Evolutionary conservation across 2,888 invertebrate species (phyloP).

Genomic region (Physocephala rufipes): DNA sequence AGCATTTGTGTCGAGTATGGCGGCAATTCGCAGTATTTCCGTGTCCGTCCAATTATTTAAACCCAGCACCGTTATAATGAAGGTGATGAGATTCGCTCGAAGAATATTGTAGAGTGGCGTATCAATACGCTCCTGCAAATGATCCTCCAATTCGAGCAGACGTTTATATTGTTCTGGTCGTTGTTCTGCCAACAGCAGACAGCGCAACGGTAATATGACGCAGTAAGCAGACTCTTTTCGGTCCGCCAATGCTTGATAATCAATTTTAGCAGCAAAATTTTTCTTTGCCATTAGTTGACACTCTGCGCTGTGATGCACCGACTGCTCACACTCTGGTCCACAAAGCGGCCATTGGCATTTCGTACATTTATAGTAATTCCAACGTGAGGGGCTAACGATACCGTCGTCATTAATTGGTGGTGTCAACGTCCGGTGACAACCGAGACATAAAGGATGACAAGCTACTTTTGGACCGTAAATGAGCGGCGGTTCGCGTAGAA

Average conservation of each 20-base stretch:
- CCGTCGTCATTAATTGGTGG: constrained; percentile 47
- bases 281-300: constrained; percentile 71
- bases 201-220: constrained; percentile 74
- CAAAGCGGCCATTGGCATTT: constrained; percentile 78
- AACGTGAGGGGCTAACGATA: constrained; percentile 43
- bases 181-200: constrained; percentile 70
- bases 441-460: constrained; percentile 71
- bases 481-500: constrained; percentile 74
- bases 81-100: constrained; percentile 72
- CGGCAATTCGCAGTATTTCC: constrained; percentile 72
- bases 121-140: constrained; percentile 71
- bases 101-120: constrained; percentile 72
- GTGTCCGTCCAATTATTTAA: constrained; percentile 68
- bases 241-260: constrained; percentile 45
- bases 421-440: constrained; percentile 69
- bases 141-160: constrained; percentile 63
- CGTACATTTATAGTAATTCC: constrained; percentile 70
- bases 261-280: constrained; percentile 71
- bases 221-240: constrained; percentile 73
- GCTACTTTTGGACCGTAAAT: constrained; percentile 75
- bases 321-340: constrained; percentile 69
- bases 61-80: constrained; percentile 70
- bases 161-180: constrained; percentile 65
- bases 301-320: constrained; percentile 70
- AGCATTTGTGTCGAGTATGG: constrained; percentile 77